Conservation (phyloP, 92 coral and sea anemone genomes). For the Pocillopora grandis region DNA sequence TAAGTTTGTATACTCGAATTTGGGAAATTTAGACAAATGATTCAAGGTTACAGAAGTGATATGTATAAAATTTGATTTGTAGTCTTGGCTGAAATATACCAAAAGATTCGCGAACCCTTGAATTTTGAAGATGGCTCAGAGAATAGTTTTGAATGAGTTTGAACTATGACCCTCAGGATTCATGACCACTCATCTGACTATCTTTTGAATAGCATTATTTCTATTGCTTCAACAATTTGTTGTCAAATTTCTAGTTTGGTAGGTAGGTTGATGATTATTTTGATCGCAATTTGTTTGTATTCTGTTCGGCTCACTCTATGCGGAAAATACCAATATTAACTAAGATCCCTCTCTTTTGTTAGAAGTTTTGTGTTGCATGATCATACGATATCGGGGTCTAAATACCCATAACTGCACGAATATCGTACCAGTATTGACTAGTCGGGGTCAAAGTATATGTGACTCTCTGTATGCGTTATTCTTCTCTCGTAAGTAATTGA, state of each 20-base stretch:
- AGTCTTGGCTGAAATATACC: not conserved
- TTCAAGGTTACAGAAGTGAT: not conserved
- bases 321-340: no score
- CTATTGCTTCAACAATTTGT: not conserved
- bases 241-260: not conserved
- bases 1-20: not conserved
- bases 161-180: constrained; percentile 6
- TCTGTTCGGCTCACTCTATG: no score
- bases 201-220: not conserved
- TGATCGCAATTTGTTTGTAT: no score
- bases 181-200: not conserved
- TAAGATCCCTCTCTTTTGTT: no score
- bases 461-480: no score
- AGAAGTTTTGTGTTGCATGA: not conserved
- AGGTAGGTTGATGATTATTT: no score
- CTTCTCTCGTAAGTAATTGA: no score
- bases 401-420: not conserved
- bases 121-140: not conserved
- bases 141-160: not conserved
- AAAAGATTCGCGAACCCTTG: not conserved
- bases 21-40: not conserved
- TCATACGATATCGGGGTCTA: not conserved
- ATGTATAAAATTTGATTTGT: not conserved
- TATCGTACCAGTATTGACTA: not conserved
- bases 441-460: not conserved